Evolutionary conservation across 2,888 invertebrate genomes (phyloP), one percentile per base, ranked within the genome.

Genomic region (Drosophila bunnanda): DNA sequence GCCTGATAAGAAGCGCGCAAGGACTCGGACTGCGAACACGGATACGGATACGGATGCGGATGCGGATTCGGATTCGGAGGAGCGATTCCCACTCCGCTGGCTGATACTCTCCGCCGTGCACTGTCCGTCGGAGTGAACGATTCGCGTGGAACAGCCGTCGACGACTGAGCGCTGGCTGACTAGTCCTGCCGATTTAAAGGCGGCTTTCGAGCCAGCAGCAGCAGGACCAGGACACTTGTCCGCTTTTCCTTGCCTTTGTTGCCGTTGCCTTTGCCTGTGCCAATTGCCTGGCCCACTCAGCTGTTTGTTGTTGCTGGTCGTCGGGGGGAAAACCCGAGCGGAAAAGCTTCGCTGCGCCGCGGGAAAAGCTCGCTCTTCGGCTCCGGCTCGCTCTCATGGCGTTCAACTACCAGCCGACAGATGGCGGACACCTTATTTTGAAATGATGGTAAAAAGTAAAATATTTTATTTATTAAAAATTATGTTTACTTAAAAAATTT

Each of bases 61-160:
- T 48, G 46, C 46, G 46, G 17, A 48, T 25, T 2, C 32, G 32
- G 10, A 32, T 32, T 50, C 50, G 50, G 15, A 32, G 50, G 9
- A 50, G 86, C 79, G 71, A 72, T 46, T 54, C 55, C 20, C 70
- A 54, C 56, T 60, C 39, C 67, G 61, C 52, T 41, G 58, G 65
- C 46, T 43, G 46, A 50, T 57, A 41, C 4, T 39, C 13, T 38
- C 15, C 52, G 44, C 20, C 56, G 50, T 44, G 25, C 28, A 50
- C 70, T 41, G 38, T 66, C 34, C 39, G 55, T 44, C 41, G 56
- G 32, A 53, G 53, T 72, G 71, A 81, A 88, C 89, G 82, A 77
- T 82, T 78, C 83, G 85, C 82, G 78, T 87, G 77, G 72, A 89
- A 80, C 88, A 83, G 83, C 82, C 89, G 83, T 85, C 78, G 78